Evolutionary conservation across 2,888 invertebrate genomes (phyloP).

Genomic region (Brachyptera putata): DNA sequence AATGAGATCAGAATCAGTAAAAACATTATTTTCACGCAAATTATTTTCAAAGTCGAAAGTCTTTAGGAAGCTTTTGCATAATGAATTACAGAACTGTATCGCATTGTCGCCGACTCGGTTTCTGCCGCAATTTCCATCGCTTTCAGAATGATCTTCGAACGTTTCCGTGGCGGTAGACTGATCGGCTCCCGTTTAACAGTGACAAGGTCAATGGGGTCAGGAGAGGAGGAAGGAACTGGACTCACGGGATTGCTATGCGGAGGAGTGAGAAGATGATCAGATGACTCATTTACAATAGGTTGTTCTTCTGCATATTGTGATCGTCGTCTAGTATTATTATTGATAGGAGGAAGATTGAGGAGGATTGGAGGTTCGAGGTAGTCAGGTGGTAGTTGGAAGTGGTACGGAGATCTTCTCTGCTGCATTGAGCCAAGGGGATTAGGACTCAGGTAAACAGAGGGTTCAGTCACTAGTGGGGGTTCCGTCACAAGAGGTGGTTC

Average conservation of each 20-base stretch:
- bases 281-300: neutral
- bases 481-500: conserved; percentile 17
- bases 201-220: conserved; percentile 52
- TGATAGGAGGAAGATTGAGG: conserved; percentile 24
- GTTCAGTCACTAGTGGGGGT: conserved; percentile 32
- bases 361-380: conserved; percentile 30
- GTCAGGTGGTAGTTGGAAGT: conserved; percentile 32
- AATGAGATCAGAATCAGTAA: conserved; percentile 8
- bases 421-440: conserved; percentile 37
- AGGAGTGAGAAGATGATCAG: conserved; percentile 49
- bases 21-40: too few relatives aligned
- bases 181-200: conserved; percentile 54
- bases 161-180: conserved; percentile 72
- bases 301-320: conserved; percentile 16
- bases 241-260: conserved; percentile 56
- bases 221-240: conserved; percentile 51
- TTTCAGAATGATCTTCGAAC: conserved; percentile 70
- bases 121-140: conserved; percentile 53
- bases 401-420: conserved; percentile 28
- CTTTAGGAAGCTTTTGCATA: conserved; percentile 66
- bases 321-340: conserved; percentile 4
- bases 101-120: conserved; percentile 44
- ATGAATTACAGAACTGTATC: conserved; percentile 75
- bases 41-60: too few relatives aligned
- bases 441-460: conserved; percentile 38